These are phyloP conservation scores for Porites australiensis DNA, from an alignment of 64 coral and sea anemone genomes.

Conservation along the genomic window DNA sequence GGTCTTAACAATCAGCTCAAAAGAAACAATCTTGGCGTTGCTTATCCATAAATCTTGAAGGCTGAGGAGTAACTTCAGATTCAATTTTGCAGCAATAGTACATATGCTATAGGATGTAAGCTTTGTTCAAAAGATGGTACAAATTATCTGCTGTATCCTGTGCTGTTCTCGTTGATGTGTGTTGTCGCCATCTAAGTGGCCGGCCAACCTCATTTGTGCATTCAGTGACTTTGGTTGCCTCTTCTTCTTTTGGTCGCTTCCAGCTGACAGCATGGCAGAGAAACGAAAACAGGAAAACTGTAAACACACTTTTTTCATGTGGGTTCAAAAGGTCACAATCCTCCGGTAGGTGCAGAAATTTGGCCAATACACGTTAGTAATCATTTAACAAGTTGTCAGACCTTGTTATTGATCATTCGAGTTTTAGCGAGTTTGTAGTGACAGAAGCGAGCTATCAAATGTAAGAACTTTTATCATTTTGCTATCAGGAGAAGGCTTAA, in stretches of 20 bases:
- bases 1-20: neutral
- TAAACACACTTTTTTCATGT: neutral
- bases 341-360: neutral
- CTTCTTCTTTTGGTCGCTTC: neutral
- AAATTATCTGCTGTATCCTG: constrained; percentile 29
- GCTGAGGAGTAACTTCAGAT: neutral
- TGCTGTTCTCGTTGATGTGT: constrained; percentile 9
- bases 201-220: constrained; percentile 13
- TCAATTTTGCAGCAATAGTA: constrained; percentile 44
- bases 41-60: constrained; percentile 1
- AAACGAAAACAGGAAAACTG: neutral
- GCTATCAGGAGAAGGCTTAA: too few species aligned
- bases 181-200: constrained; percentile 34
- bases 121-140: neutral
- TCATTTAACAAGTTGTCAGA: constrained; percentile 35
- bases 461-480: too few species aligned
- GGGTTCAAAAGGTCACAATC: neutral
- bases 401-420: neutral
- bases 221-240: neutral
- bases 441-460: too few species aligned
- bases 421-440: too few species aligned
- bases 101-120: constrained; percentile 24
- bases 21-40: neutral
- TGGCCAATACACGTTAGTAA: constrained; percentile 5
- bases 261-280: constrained; percentile 8